Conservation (phyloP, 2,888 invertebrate genomes). For the Meloe dianella region DNA sequence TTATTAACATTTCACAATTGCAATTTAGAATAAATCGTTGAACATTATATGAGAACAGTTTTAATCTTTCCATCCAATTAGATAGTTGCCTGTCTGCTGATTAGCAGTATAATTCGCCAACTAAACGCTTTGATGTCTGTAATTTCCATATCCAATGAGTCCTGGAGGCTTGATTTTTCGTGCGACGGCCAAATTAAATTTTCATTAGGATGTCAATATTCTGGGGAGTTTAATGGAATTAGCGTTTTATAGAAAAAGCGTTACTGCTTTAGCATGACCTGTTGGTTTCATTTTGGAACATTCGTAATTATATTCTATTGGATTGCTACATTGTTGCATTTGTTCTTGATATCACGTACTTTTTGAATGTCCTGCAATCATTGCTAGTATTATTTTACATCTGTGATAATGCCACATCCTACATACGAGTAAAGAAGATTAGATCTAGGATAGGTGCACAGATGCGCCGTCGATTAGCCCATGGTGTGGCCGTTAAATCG, state of each 20-base stretch:
- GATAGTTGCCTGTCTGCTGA: conserved; percentile 38
- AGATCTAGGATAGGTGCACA: conserved; percentile 32
- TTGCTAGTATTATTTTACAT: conserved; percentile 47
- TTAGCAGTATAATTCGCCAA: conserved; percentile 44
- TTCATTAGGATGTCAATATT: conserved; percentile 58
- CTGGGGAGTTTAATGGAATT: conserved; percentile 55
- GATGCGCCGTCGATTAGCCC: conserved; percentile 30
- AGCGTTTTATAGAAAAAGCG: conserved; percentile 51
- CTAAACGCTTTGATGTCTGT: conserved; percentile 46
- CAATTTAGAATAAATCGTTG: conserved; percentile 24
- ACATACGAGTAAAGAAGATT: conserved; percentile 21
- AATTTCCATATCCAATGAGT: conserved; percentile 47
- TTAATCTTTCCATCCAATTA: conserved; percentile 46
- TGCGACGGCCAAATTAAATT: conserved; percentile 53
- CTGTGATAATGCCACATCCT: conserved; percentile 39
- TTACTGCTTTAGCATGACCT: conserved; percentile 52
- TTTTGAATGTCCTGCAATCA: conserved; percentile 43
- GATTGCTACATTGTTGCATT: conserved; percentile 27
- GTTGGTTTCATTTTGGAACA: conserved; percentile 50
- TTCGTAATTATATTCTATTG: conserved; percentile 50
- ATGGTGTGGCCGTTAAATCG: conserved; percentile 14
- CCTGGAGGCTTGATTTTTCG: conserved; percentile 49
- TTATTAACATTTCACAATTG: conserved; percentile 32
- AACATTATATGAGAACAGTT: conserved; percentile 36
- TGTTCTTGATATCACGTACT: conserved; percentile 42